Percentiles rank a stretch among this genome's conserved stretches.
These are phyloP conservation scores for Petrosia ficiformis DNA, from an alignment of 37 sponge, comb jelly and placozoan species.

Conservation along the genomic window DNA sequence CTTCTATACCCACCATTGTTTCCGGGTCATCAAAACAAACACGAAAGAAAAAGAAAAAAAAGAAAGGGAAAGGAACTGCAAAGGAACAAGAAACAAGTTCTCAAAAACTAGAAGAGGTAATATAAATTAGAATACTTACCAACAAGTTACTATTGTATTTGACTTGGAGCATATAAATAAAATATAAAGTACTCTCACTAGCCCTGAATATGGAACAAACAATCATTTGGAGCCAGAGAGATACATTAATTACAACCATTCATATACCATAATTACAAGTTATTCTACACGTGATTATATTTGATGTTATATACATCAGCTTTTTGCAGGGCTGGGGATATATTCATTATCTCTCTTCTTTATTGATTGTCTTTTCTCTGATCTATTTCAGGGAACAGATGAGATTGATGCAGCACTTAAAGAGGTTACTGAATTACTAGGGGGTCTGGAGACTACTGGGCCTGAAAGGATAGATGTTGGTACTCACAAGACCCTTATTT, in stretches of 20 bases:
- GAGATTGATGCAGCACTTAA: slow-evolving; percentile 63
- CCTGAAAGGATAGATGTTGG: not conserved
- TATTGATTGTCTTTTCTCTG: not conserved
- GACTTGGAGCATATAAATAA: not conserved
- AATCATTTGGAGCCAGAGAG: too few relatives aligned
- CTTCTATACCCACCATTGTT: not conserved
- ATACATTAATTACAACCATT: too few relatives aligned
- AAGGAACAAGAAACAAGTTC: slow-evolving; percentile 1
- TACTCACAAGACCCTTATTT: not conserved
- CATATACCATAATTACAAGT: too few relatives aligned
- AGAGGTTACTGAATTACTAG: slow-evolving; percentile 64
- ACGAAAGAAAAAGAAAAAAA: slow-evolving; percentile 58
- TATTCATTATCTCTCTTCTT: not conserved
- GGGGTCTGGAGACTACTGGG: slow-evolving; percentile 8
- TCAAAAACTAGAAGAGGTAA: not conserved
- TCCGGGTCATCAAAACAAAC: slow-evolving; percentile 7
- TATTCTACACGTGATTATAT: too few relatives aligned
- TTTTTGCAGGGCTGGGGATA: not conserved
- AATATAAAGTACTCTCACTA: too few relatives aligned
- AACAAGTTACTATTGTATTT: not conserved
- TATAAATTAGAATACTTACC: not conserved
- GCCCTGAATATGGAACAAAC: too few relatives aligned
- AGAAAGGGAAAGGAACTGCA: slow-evolving; percentile 16
- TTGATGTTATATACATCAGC: too few relatives aligned
- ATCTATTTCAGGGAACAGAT: slow-evolving; percentile 20